Evolutionary conservation across 2,888 invertebrate species (phyloP).

Genomic region (Acrobasis consociella): DNA sequence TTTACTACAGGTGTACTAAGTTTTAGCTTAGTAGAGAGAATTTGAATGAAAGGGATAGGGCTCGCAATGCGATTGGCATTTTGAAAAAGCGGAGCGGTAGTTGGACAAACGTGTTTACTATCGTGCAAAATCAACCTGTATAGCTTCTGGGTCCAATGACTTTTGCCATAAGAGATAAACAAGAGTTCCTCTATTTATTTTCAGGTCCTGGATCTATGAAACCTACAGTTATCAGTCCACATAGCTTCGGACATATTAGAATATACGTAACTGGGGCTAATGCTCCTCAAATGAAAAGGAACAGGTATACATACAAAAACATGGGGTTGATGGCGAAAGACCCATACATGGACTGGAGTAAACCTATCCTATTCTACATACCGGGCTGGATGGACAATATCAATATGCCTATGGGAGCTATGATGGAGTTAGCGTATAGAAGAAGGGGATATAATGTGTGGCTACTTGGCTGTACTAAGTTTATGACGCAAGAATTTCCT

Average conservation of each 20-base stretch:
- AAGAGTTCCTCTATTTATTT: not conserved
- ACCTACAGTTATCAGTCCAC: not conserved
- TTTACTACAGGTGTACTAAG: no score
- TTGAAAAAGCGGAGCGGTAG: no score
- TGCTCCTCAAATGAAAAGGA: not conserved
- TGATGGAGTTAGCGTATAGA: slow-evolving; percentile 19
- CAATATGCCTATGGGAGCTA: not conserved
- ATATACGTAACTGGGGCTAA: slow-evolving; percentile 13
- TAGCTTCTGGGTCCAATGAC: no score
- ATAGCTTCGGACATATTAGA: slow-evolving; percentile 11
- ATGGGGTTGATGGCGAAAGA: slow-evolving; percentile 21
- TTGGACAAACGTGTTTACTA: no score
- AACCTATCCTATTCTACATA: slow-evolving; percentile 24
- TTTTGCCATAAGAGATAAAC: no score
- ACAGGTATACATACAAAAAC: slow-evolving; percentile 24
- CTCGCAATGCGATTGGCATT: no score
- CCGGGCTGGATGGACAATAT: slow-evolving; percentile 22
- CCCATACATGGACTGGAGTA: slow-evolving; percentile 26
- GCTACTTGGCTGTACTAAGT: slow-evolving; percentile 19
- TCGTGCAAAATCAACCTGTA: no score
- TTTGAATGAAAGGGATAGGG: no score
- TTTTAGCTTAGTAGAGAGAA: no score
- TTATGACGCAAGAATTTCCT: slow-evolving; percentile 13
- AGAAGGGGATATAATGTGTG: slow-evolving; percentile 28
- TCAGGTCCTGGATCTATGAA: slow-evolving; percentile 12